phyloP scores from a whole-genome alignment of 2,113 vertebrate genomes.

The Peromyscus leucopus region DNA sequence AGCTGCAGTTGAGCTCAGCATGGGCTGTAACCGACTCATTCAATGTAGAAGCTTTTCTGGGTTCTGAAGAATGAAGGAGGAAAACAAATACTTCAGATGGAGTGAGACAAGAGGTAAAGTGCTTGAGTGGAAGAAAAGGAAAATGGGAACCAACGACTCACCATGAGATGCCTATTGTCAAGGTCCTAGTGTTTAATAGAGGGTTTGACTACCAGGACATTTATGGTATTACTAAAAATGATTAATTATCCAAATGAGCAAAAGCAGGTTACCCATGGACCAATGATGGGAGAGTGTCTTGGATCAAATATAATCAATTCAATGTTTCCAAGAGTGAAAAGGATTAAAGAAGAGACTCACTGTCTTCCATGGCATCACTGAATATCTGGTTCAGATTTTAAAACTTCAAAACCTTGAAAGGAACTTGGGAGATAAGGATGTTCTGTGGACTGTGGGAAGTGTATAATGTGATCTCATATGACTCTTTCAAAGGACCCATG shows the following conservation, averaged over 20 bases:
- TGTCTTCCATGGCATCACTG: not conserved
- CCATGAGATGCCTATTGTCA: not conserved
- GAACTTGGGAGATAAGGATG: not conserved
- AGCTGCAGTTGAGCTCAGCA: not conserved
- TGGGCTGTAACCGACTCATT: not conserved
- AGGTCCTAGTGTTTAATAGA: not conserved
- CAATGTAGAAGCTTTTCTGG: not conserved
- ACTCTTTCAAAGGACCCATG: not conserved
- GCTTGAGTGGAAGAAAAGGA: not conserved
- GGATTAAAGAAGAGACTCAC: not conserved
- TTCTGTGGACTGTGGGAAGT: no score
- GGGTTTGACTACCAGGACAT: not conserved
- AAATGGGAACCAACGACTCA: not conserved
- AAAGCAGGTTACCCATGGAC: not conserved
- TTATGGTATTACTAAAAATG: not conserved
- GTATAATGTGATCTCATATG: fast-evolving
- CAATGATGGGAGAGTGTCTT: not conserved
- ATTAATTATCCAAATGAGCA: not conserved
- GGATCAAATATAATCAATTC: not conserved
- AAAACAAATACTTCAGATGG: not conserved
- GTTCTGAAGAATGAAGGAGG: not conserved
- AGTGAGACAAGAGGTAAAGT: not conserved
- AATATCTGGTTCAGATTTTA: not conserved
- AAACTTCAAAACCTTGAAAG: not conserved
- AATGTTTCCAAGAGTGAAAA: not conserved